phyloP scores from a whole-genome alignment of 2,113 vertebrate genomes.

The Chascanopsetta lugubris region DNA sequence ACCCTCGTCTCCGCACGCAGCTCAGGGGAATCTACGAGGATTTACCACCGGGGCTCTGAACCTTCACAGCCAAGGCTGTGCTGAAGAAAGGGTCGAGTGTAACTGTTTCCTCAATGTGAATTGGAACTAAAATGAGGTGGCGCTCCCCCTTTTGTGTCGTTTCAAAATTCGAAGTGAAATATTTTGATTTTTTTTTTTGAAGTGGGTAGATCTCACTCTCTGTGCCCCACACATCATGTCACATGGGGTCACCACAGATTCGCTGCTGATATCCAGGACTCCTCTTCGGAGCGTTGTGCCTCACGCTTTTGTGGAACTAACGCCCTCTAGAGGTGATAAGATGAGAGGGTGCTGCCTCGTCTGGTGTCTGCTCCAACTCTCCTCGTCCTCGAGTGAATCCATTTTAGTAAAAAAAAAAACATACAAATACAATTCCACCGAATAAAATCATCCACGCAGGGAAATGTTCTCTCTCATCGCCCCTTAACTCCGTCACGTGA shows the following conservation, averaged over 20 bases:
- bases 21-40: slow-evolving; percentile 30
- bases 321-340: slow-evolving; percentile 95
- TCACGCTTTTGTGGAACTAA: slow-evolving; percentile 88
- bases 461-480: not conserved
- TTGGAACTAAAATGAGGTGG: slow-evolving; percentile 9
- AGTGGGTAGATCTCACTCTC: not conserved
- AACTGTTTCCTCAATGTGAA: slow-evolving; percentile 3
- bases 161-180: not conserved
- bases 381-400: no score
- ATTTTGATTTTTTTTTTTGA: slow-evolving; percentile 20
- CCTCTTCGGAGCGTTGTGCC: slow-evolving; percentile 4
- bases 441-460: not conserved
- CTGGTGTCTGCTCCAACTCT: slow-evolving; percentile 12
- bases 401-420: no score
- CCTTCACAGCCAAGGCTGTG: not conserved
- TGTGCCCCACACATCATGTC: not conserved
- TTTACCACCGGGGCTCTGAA: slow-evolving; percentile 26
- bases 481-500: not conserved
- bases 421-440: no score
- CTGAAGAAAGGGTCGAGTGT: not conserved
- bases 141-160: no score
- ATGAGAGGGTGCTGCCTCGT: slow-evolving; percentile 77
- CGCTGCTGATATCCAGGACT: slow-evolving; percentile 14
- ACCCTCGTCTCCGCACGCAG: slow-evolving; percentile 39
- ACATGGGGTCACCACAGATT: slow-evolving; percentile 18